Evolutionary conservation across 1,140 invertebrate genomes (phyloP).

Genomic region (Ridgeia piscesae): DNA sequence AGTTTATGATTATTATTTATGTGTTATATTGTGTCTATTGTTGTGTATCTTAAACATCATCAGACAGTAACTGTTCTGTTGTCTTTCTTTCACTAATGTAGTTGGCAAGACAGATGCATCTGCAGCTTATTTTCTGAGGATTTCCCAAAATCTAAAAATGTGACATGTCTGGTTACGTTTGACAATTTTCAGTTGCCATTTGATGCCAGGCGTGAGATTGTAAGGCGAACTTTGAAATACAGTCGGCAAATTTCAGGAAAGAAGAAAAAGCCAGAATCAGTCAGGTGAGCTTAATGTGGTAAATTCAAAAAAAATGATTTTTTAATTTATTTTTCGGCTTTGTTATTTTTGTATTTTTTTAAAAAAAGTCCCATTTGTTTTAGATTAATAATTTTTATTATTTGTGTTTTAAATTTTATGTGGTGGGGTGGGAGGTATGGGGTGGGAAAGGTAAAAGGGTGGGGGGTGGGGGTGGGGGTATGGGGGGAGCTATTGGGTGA

Average conservation of each 20-base stretch:
- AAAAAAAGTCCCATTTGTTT: too few relatives aligned
- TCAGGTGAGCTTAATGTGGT: neutral
- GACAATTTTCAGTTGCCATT: conserved; percentile 40
- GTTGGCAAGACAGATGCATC: neutral
- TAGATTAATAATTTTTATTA: too few relatives aligned
- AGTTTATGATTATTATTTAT: neutral
- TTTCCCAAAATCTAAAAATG: neutral
- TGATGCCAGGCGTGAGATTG: conserved; percentile 48
- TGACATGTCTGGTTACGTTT: neutral
- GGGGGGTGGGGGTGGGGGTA: too few relatives aligned
- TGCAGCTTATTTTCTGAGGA: neutral
- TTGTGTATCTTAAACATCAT: neutral
- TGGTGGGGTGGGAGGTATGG: too few relatives aligned
- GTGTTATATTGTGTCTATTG: neutral
- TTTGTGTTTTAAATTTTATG: too few relatives aligned
- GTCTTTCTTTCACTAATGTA: neutral
- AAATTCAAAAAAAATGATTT: neutral
- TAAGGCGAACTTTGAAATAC: conserved; percentile 48
- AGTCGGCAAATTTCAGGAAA: conserved; percentile 44
- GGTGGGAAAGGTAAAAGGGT: too few relatives aligned
- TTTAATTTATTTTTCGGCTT: too few relatives aligned
- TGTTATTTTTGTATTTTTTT: neutral
- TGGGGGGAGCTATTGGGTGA: too few relatives aligned
- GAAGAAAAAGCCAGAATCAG: conserved; percentile 42
- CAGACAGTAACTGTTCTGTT: neutral